phyloP scores from a whole-genome alignment of 2,113 vertebrate species.

The Cavia aperea region DNA sequence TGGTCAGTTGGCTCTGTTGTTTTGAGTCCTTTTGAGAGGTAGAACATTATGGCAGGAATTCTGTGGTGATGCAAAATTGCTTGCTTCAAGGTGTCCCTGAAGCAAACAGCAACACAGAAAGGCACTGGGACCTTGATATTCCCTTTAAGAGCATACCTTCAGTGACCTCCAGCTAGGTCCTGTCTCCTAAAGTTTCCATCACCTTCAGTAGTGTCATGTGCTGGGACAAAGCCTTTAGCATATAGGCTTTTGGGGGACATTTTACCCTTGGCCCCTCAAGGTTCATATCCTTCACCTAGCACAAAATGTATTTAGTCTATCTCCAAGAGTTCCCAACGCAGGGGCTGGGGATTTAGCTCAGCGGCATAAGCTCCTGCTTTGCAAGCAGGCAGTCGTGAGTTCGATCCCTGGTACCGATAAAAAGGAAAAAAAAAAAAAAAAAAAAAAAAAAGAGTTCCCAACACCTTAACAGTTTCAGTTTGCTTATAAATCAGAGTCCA shows the following conservation, averaged over 20 bases:
- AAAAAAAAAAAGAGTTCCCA: background rate
- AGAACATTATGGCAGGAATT: background rate
- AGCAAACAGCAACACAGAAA: background rate
- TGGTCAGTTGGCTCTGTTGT: background rate
- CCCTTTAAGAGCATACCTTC: background rate
- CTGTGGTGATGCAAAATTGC: background rate
- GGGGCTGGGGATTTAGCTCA: no score
- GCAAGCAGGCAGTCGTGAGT: no score
- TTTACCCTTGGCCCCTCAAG: background rate
- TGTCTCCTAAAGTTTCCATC: background rate
- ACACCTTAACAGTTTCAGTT: background rate
- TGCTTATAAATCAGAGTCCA: background rate
- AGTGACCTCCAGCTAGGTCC: background rate
- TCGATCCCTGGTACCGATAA: no score
- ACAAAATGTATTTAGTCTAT: background rate
- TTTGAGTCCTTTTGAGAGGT: background rate
- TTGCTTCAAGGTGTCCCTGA: background rate
- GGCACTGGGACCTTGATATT: background rate
- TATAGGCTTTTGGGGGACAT: background rate
- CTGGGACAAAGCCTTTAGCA: background rate
- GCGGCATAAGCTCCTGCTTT: no score
- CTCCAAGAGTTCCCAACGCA: background rate
- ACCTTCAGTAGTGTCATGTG: background rate
- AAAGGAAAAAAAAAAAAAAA: no score
- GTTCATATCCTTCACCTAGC: background rate